Conservation (phyloP, 2,113 vertebrate species). For the Sakesphorus luctuosus region DNA sequence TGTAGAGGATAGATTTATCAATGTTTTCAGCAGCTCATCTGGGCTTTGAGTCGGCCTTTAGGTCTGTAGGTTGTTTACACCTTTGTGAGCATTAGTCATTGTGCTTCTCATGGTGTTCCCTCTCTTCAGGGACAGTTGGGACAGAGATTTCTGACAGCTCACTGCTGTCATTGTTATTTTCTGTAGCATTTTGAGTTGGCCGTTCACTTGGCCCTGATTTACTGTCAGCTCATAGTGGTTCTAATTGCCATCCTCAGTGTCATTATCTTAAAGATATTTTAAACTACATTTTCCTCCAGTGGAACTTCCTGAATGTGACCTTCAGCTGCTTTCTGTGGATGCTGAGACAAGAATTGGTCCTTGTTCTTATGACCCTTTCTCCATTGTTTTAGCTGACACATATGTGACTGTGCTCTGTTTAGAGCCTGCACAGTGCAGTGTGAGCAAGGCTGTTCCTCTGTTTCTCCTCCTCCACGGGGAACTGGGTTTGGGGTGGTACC, state of each 20-base stretch:
- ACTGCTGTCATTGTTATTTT: background rate
- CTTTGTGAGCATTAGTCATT: background rate
- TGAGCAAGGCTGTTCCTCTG: background rate
- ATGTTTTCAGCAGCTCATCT: background rate
- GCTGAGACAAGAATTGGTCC: background rate
- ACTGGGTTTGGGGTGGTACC: background rate
- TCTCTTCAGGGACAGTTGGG: background rate
- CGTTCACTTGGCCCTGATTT: background rate
- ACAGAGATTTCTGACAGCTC: background rate
- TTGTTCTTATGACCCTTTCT: background rate
- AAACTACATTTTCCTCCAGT: background rate
- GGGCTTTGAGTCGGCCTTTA: background rate
- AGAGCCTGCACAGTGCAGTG: background rate
- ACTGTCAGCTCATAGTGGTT: background rate
- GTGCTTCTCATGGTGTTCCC: background rate
- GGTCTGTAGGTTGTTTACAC: background rate
- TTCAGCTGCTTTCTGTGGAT: background rate
- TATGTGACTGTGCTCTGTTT: background rate
- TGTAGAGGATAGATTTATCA: background rate
- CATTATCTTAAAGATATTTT: background rate
- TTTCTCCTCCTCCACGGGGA: background rate
- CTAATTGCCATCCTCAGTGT: background rate
- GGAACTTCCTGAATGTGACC: background rate
- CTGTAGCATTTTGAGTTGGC: background rate
- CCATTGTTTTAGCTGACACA: fast-evolving